These are phyloP conservation scores for Ptilonorhynchus violaceus DNA, from an alignment of 2,113 vertebrate species.

Conservation along the genomic window DNA sequence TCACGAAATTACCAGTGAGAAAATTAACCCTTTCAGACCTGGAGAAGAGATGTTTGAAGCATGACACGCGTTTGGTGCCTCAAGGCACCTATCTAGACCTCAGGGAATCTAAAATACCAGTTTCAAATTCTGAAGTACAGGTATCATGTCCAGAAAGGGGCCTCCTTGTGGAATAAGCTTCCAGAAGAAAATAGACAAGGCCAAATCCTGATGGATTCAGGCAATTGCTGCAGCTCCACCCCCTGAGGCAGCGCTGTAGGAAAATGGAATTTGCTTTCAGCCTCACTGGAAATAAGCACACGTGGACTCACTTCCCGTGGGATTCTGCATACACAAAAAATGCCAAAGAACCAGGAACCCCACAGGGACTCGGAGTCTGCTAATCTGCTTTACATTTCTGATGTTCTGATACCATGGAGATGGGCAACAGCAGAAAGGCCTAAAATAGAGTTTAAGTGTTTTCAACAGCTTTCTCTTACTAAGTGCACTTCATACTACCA, in stretches of 20 bases:
- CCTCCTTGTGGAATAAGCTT: background rate
- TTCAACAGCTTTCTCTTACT: slow-evolving; percentile 51
- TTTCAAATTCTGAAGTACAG: background rate
- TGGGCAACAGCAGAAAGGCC: slow-evolving; percentile 27
- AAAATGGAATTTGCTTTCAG: background rate
- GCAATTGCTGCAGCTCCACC: background rate
- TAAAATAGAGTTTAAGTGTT: slow-evolving; percentile 40
- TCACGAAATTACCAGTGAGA: background rate
- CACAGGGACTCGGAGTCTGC: background rate
- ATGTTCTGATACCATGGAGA: slow-evolving; percentile 47
- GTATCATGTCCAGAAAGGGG: background rate
- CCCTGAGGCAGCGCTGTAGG: background rate
- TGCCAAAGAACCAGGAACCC: background rate
- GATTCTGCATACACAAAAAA: background rate
- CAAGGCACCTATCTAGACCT: background rate
- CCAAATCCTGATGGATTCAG: background rate
- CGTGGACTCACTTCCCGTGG: background rate
- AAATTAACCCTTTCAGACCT: background rate
- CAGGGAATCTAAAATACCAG: background rate
- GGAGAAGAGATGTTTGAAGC: background rate
- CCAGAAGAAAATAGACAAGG: background rate
- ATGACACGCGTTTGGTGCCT: background rate
- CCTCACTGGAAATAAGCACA: background rate
- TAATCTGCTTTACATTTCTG: slow-evolving; percentile 12
- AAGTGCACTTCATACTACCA: slow-evolving; percentile 35